Evolutionary conservation across 2,797 vertebrate genomes (phyloP), one percentile per base, ranked within the genome.

Genomic region (Heliangelus exortis): DNA sequence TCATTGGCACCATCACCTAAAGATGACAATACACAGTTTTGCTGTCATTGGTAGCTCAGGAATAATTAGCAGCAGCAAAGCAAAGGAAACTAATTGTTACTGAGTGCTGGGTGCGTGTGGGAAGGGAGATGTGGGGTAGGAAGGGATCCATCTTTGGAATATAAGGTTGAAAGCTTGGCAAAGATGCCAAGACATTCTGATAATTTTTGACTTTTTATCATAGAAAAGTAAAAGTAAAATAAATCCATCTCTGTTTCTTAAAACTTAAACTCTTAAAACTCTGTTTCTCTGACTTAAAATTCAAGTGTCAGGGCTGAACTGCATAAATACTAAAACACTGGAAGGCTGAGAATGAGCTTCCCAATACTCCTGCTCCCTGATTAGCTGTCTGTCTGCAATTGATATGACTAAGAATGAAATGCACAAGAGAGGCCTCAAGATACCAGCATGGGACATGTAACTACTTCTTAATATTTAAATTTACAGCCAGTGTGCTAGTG

Each of bases 1-100:
- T 99, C 99, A 80, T 99, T 99, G 92, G 99, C 99, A 80, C 99
- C 99, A 10, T 99, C 99, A 97, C 99, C 99, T 99, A 93, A 87
- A 95, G 96, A 97, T 68, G 95, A 98, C 79, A 92, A 82, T 76
- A 87, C 18, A 91, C 17, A 66, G 43, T 76, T 84, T 58, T 82
- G 14, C 39, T 89, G 43, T 76, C 55, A 83, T 62, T 89, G 84
- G 28, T 68, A 84, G 92, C 89, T 62, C 59, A 80, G 75, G 50
- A 93, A 92, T 65, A 80, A 79, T 88, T 86, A 72, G 90, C 92
- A 96, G 89, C 69, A 96, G 94, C 79, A 95, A 84, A 96, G 90
- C 90, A 97, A 94, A 87, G 26, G 25, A 67, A 81, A 82, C 6
- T 11, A 72, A 8, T 50, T 63, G 31, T 59, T 61, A 43, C 3